Evolutionary conservation across 2,888 invertebrate species (phyloP).

Genomic region (Sturmia bella): DNA sequence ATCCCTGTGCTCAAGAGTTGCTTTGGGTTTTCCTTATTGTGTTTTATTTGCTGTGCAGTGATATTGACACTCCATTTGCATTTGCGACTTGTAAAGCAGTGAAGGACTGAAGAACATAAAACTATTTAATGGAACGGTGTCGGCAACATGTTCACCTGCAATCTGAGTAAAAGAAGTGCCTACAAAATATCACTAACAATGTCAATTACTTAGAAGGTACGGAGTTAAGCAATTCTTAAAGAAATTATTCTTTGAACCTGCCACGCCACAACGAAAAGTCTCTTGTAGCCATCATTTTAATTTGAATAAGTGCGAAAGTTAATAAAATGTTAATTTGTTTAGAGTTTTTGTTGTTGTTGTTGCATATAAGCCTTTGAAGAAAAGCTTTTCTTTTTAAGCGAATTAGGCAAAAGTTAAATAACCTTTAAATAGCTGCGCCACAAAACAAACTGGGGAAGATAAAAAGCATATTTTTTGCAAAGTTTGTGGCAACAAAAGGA

Average conservation of each 20-base stretch:
- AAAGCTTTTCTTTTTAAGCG: too few relatives aligned
- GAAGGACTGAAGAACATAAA: conserved; percentile 1
- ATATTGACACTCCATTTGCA: conserved; percentile 62
- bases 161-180: not conserved
- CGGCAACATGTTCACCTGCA: not conserved
- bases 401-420: too few relatives aligned
- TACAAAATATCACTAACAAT: not conserved
- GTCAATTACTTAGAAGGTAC: not conserved
- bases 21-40: not conserved
- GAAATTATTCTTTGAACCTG: conserved; percentile 10
- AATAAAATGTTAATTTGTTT: not conserved
- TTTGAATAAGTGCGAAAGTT: not conserved
- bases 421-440: too few relatives aligned
- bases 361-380: too few relatives aligned
- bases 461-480: too few relatives aligned
- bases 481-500: too few relatives aligned
- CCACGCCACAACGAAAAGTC: not conserved
- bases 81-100: conserved; percentile 8
- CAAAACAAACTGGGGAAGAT: too few relatives aligned
- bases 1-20: conserved; percentile 20
- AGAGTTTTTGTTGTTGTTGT: too few relatives aligned
- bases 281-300: not conserved
- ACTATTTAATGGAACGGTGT: not conserved
- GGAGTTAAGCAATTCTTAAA: not conserved
- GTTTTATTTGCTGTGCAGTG: conserved; percentile 4